Evolutionary conservation across 2,797 vertebrate genomes (phyloP), one percentile per base, ranked within the genome.

Genomic region (Betta splendens): DNA sequence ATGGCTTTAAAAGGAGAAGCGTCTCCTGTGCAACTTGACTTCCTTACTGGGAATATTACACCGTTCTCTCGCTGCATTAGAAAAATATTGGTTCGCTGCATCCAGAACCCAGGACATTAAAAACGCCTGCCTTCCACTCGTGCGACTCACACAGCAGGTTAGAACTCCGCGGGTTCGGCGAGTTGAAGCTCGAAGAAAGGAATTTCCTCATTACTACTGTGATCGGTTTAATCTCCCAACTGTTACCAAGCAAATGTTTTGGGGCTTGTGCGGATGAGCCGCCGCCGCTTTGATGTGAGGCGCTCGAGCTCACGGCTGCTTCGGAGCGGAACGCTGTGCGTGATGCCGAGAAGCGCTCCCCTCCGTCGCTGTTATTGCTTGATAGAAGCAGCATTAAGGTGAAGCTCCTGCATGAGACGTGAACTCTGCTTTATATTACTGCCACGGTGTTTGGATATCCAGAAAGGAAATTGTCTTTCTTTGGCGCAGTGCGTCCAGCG

Each of bases 291-390:
- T 89, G 83, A 92, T 91, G 83, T 88, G 53, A 22, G 17, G 58
- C 4, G 37, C 36, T 49, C 75, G 64, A 83, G 84, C 80, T 85
- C 57, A 35, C 47, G 64, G 68, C 56, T 51, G 75, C 69, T 79
- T 71, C 37, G 17, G 48, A 74, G 58, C 17, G 63, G 47, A 48
- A 10, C 20, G 31, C 56, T 37, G 66, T 86, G 82, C 78, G 75
- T 89, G 88, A 87, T 69, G 79, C 69, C 31, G 65, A 29, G 48
- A 81, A 85, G 76, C 69, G 77, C 55, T 80, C 49, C 53, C 72
- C 81, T 85, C 81, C 87, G 84, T 73, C 43, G 10, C 18, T 87
- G 85, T 89, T 91, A 87, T 91, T 88, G 71, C 84, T 81, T 81
- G 78, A 85, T 85, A 88, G 77, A 89, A 85, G 80, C 46, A 61